Conservation (phyloP, 2,797 vertebrate species). For the Adelosebastes latens region DNA sequence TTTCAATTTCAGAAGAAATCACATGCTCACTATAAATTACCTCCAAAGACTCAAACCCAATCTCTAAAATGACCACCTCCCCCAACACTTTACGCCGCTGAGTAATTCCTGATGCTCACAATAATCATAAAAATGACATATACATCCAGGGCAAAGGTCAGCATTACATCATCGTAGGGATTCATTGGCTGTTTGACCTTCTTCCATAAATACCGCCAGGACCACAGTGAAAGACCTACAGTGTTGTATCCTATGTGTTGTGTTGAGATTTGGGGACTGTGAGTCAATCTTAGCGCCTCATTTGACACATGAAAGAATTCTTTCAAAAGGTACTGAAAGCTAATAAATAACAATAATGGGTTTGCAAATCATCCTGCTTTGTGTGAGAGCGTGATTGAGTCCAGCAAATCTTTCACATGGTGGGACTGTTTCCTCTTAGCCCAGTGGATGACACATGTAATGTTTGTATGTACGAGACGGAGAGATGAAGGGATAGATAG, state of each 20-base stretch:
- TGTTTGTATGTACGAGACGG: not conserved
- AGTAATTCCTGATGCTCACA: conserved; percentile 28
- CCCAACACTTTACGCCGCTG: conserved; percentile 6
- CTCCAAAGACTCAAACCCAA: conserved; percentile 33
- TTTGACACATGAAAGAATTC: conserved; percentile 5
- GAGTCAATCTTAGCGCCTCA: conserved; percentile 11
- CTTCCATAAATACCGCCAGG: conserved; percentile 49
- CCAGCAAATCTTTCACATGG: not conserved
- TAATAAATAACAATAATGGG: conserved; percentile 25
- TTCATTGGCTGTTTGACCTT: conserved; percentile 37
- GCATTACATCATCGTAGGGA: conserved; percentile 51
- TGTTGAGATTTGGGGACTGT: not conserved
- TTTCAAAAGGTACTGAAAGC: not conserved
- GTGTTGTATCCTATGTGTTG: not conserved
- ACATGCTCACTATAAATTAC: conserved; percentile 48
- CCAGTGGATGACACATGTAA: not conserved
- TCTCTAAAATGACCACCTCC: conserved; percentile 47
- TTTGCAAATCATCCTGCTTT: not conserved
- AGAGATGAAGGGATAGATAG: conserved; percentile 18
- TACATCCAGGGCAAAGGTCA: conserved; percentile 52
- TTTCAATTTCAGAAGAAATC: conserved; percentile 27
- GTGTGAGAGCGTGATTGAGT: not conserved
- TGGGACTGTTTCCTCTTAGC: conserved; percentile 21
- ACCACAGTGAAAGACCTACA: conserved; percentile 27
- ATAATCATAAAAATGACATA: conserved; percentile 65